Conservation (phyloP, 2,888 invertebrate species). For the Ecdyonurus torrentis region DNA sequence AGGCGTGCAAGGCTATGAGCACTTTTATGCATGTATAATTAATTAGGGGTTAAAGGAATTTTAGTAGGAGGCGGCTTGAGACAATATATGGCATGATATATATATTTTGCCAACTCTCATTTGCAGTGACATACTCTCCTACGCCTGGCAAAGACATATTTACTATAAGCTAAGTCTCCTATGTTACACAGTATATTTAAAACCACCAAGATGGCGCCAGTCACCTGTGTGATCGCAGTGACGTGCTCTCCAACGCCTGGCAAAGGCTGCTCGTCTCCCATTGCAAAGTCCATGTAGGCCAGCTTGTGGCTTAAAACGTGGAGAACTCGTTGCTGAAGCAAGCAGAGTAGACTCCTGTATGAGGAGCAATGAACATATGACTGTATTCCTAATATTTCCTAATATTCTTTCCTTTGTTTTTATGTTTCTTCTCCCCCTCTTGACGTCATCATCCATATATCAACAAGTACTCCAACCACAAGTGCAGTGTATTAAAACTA, state of each 20-base stretch:
- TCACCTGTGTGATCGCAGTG: constrained; percentile 82
- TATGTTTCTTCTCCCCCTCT: constrained; percentile 70
- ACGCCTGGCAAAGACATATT: too few relatives aligned
- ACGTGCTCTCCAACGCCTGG: constrained; percentile 76
- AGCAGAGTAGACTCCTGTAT: constrained; percentile 60
- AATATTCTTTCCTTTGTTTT: constrained; percentile 79
- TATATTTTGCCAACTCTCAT: too few relatives aligned
- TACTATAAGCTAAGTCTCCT: too few relatives aligned
- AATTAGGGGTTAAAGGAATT: too few relatives aligned
- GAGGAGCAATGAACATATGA: constrained; percentile 61
- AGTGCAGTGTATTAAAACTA: too few relatives aligned
- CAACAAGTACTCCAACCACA: constrained; percentile 96
- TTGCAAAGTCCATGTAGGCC: constrained; percentile 95
- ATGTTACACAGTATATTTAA: too few relatives aligned
- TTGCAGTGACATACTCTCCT: too few relatives aligned
- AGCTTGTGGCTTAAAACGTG: constrained; percentile 96
- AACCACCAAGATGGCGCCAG: too few relatives aligned
- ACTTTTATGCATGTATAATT: too few relatives aligned
- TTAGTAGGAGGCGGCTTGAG: too few relatives aligned
- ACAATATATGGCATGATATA: too few relatives aligned
- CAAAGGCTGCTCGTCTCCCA: constrained; percentile 73
- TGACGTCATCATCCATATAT: constrained; percentile 94
- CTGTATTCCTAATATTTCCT: constrained; percentile 93
- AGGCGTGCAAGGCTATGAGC: too few relatives aligned
- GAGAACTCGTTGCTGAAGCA: constrained; percentile 99